phyloP scores from a whole-genome alignment of 2,113 vertebrate species.

The Callorhinus ursinus region DNA sequence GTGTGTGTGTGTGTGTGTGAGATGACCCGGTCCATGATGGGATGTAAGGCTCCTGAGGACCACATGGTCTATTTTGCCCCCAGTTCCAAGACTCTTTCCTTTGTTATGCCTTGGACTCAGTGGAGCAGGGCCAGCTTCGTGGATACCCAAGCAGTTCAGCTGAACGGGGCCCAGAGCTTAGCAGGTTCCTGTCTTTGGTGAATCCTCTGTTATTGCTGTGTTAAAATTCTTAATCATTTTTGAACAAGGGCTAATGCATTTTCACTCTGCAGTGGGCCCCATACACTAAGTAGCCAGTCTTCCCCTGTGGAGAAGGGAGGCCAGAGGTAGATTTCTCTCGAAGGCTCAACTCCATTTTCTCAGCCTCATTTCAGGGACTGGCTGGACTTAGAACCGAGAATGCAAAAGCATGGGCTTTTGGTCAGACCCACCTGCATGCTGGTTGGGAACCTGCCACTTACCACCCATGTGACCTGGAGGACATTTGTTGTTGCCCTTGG shows the following conservation, averaged over 20 bases:
- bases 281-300: background rate
- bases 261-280: background rate
- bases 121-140: background rate
- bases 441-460: background rate
- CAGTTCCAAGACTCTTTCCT: background rate
- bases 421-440: background rate
- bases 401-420: background rate
- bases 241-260: background rate
- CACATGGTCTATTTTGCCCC: background rate
- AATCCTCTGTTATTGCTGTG: background rate
- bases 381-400: background rate
- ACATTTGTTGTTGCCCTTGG: background rate
- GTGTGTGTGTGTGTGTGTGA: background rate
- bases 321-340: background rate
- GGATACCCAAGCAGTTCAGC: too few relatives aligned
- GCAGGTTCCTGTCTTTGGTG: background rate
- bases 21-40: background rate
- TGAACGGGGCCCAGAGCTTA: background rate
- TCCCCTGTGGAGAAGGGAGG: background rate
- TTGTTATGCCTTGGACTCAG: background rate
- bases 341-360: background rate
- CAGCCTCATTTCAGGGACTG: background rate
- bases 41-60: background rate
- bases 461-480: background rate
- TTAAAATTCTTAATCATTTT: conserved; percentile 1